Evolutionary conservation across 2,113 vertebrate species (phyloP), one percentile per base, ranked within the genome.

Genomic region (Cervus canadensis): DNA sequence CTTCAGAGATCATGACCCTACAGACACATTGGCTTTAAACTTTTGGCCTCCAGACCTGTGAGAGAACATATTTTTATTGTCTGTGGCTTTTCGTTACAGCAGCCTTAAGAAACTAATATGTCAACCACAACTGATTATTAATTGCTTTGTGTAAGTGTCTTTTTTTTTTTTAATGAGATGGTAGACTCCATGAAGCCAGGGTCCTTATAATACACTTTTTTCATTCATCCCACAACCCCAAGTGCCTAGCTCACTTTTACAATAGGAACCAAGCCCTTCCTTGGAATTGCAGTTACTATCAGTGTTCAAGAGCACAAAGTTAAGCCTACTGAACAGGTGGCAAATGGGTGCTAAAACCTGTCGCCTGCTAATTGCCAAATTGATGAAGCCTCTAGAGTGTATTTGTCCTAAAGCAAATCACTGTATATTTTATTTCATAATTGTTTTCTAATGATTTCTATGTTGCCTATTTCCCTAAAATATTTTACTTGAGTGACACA

Each of bases 401-500:
- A 74, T 97, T 98, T 96, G 93, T 97, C 87, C 95, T 97, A 52
- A 97, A 97, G 97, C 94, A 97, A 96, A 98, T 97, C 21, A 62
- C 96, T 95, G 96, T 95, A 36, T 94, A 87, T 97, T 98, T 97
- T 93, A 95, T 87, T 96, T 89, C 11, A 43, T 97, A 97, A 97
- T 97, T 97, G 96, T 97, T 98, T 97, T 86, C 96, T 97, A 97
- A 98, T 98, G 96, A 96, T 98, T 95, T 98, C 93, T 97, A 64
- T 97, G 93, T 94, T 97, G 86, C 78, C 57, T 87, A 48, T 76
- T 89, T 94, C 89, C 71, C 97, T 96, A 97, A 96, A 97, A 97
- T 97, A 97, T 97, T 97, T 97, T 97, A 94, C 86, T 97, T 96
- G 95, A 97, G 93, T 98, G 96, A 97, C 94, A 92, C 83, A 64